A percentile compares a stretch with the other conserved stretches of the same genome.
phyloP scores from a whole-genome alignment of 2,888 invertebrate species.

The Drosophila phalerata region DNA sequence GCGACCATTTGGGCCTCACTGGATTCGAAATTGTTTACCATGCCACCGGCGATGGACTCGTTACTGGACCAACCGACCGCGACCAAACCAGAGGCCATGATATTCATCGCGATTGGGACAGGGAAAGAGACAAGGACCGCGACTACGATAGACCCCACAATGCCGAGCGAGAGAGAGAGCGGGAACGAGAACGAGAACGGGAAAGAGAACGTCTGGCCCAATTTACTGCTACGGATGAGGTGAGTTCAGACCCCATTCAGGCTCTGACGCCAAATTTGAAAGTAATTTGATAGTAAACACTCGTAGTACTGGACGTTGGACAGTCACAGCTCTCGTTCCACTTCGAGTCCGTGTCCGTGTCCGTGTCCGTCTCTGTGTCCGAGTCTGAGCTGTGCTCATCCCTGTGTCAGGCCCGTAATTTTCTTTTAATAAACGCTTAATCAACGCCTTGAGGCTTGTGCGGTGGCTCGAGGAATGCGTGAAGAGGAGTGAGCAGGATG shows the following conservation, averaged over 20 bases:
- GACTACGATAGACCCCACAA: conserved; percentile 12
- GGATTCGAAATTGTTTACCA: conserved; percentile 95
- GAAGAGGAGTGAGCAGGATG: background rate
- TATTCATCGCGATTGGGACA: conserved; percentile 31
- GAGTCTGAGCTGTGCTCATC: background rate
- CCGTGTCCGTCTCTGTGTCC: no score
- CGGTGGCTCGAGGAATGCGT: background rate
- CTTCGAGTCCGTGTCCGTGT: no score
- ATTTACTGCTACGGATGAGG: conserved; percentile 66
- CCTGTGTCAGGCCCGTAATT: conserved; percentile 18
- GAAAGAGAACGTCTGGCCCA: conserved; percentile 46
- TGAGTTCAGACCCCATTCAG: conserved; percentile 45
- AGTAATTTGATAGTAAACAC: conserved; percentile 58
- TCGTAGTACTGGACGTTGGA: conserved; percentile 31
- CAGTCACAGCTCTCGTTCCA: no score
- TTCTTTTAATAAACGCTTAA: conserved; percentile 64
- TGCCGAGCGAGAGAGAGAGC: conserved; percentile 17
- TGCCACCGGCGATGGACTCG: conserved; percentile 87
- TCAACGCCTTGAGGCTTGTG: conserved; percentile 35
- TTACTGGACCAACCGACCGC: conserved; percentile 48
- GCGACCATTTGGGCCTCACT: conserved; percentile 93
- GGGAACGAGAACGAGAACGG: conserved; percentile 25
- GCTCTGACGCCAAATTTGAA: conserved; percentile 44
- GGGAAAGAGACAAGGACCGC: conserved; percentile 31
- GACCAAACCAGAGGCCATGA: conserved; percentile 33